phyloP scores from a whole-genome alignment of 1,140 invertebrate genomes.

The Philaenus spumarius region DNA sequence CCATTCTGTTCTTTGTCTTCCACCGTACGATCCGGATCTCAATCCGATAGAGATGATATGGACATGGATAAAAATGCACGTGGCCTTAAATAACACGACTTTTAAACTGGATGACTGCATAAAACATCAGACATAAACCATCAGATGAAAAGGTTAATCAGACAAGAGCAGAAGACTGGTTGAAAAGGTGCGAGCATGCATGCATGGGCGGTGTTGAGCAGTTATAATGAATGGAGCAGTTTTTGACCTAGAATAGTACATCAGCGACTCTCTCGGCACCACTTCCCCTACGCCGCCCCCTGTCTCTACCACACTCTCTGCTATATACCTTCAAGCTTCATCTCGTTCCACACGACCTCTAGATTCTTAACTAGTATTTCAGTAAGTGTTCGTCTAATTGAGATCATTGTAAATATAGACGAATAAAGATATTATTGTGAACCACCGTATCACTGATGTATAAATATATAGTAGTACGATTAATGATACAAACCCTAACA shows the following conservation, averaged over 20 bases:
- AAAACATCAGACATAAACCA: no score
- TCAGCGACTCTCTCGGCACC: neutral
- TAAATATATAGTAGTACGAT: no score
- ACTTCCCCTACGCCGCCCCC: neutral
- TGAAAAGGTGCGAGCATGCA: neutral
- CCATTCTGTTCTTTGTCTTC: neutral
- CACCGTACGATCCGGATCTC: no score
- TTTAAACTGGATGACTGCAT: neutral
- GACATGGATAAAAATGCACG: neutral
- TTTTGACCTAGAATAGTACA: neutral
- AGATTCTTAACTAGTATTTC: no score
- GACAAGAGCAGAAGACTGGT: neutral
- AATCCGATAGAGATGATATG: neutral
- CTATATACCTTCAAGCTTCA: neutral
- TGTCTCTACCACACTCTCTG: neutral
- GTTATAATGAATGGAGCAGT: neutral
- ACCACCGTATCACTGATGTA: no score
- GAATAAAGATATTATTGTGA: no score
- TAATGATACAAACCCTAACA: no score
- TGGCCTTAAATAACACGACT: neutral
- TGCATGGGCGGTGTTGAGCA: neutral
- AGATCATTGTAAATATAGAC: no score
- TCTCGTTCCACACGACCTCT: conserved; percentile 1
- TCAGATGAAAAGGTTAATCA: neutral
- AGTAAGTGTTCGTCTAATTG: no score